A percentile compares a stretch with the other conserved stretches of the same genome.
phyloP scores from a whole-genome alignment of 2,888 invertebrate species.

The Mythimna loreyi region DNA sequence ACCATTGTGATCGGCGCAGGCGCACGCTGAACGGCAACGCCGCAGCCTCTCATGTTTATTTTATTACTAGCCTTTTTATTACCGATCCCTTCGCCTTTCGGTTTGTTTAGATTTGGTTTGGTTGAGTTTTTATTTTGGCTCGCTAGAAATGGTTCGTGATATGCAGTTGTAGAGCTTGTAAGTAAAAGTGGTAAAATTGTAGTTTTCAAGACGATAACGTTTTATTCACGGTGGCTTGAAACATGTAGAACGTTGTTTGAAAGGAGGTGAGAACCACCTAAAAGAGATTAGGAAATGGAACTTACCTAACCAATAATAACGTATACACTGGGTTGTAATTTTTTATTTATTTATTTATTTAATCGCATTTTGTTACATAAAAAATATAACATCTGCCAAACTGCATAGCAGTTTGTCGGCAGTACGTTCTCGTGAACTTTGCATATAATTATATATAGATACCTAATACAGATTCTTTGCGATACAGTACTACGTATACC shows the following conservation, averaged over 20 bases:
- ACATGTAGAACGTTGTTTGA: neutral
- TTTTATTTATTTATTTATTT: too few species aligned
- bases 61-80: slow-evolving; percentile 61
- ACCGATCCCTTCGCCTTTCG: slow-evolving; percentile 54
- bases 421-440: too few species aligned
- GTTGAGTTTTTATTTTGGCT: slow-evolving; percentile 50
- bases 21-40: slow-evolving; percentile 82
- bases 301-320: neutral
- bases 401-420: too few species aligned
- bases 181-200: slow-evolving; percentile 29
- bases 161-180: slow-evolving; percentile 34
- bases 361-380: too few species aligned
- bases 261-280: neutral
- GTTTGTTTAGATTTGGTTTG: slow-evolving; percentile 58
- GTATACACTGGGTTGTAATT: too few species aligned
- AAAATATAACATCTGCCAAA: too few species aligned
- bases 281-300: neutral
- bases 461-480: too few species aligned
- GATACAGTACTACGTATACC: too few species aligned
- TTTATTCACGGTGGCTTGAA: neutral
- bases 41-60: slow-evolving; percentile 68
- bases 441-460: too few species aligned
- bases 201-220: slow-evolving; percentile 27
- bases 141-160: slow-evolving; percentile 55
- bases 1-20: slow-evolving; percentile 75